Base-by-base conservation (phyloP, 2,888 invertebrate genomes). In the Entomobrya multifasciata region DNA sequence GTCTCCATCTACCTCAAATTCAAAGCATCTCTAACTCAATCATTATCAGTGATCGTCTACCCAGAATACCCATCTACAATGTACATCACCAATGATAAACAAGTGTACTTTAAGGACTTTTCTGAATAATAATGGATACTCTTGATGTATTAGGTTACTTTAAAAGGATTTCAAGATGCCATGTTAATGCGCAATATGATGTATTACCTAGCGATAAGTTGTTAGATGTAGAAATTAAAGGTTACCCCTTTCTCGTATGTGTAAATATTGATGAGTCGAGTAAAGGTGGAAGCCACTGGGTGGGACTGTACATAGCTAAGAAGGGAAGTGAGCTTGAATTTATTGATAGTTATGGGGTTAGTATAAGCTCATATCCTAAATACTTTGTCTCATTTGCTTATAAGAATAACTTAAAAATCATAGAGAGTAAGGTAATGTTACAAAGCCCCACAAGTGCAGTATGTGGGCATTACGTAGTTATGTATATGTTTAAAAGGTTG, bases 401-500 rank as follows among this genome's bases (percentile, higher is more conserved):
- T 22, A 30, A 17, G 8, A 20, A 76, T 76, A 52, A 17, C n/a
- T 17, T 65, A 41, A 62, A 25, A 20, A 36, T 82, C 15, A n/a
- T 82, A 52, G 65, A 83, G 52, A 41, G 25, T 15, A 30, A 27
- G 11, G 2, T 13, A 41, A 17, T 20, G 30, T 10, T 83, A 8
- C 83, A 83, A 41, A 8, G 27, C 4, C 52, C 52, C 0, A 17
- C 2, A 0, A 62, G 62, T 25, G 6, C 25, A 0, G 30, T 52
- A 0, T 83, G 83, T 41, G 83, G 83, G 0, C 17, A 49, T 10
- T 83, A 83, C 65, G 76, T 83, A 44, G 30, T 83, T n/a, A n/a
- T 25, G 17, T 83, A 74, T 25, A 25, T 83, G 52, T 25, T 25
- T 52, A 25, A 83, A 11, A 74, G 83, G 22, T 36, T 83, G 25